These are phyloP conservation scores for Phallusia fumigata DNA, from an alignment of 23 tunicate species.

Conservation along the genomic window DNA sequence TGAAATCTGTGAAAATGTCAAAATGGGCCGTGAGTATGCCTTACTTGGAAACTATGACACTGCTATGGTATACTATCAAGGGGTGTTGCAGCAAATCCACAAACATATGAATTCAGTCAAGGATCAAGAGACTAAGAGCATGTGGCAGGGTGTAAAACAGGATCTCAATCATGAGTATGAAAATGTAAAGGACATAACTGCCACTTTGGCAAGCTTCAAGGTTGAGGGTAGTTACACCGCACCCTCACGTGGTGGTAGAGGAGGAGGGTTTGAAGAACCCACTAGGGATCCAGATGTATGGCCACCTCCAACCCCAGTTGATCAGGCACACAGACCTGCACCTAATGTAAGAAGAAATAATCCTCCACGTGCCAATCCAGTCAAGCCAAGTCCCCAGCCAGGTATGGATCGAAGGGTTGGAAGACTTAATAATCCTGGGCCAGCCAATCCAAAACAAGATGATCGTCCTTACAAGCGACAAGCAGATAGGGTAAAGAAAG, in stretches of 20 bases:
- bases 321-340: conserved; percentile 22
- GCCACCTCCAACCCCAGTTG: conserved; percentile 95
- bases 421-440: conserved; percentile 5
- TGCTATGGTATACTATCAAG: conserved; percentile 92
- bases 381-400: conserved; percentile 20
- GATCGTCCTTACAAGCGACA: conserved; percentile 26
- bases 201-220: conserved; percentile 80
- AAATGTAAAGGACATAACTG: conserved; percentile 72
- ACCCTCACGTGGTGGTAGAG: conserved; percentile 40
- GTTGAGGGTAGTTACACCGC: conserved; percentile 51
- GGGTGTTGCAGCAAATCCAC: conserved; percentile 89
- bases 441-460: conserved; percentile 32
- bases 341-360: conserved; percentile 21
- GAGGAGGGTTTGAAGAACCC: conserved; percentile 70
- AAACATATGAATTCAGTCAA: conserved; percentile 42
- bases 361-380: conserved; percentile 29
- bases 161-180: conserved; percentile 67
- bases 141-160: conserved; percentile 73
- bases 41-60: conserved; percentile 93
- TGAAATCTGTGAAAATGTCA: conserved; percentile 89
- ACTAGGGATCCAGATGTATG: conserved; percentile 89
- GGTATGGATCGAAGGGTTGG: conserved; percentile 29
- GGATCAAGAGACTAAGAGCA: conserved; percentile 35
- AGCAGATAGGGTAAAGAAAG: conserved; percentile 26
- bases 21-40: conserved; percentile 94